Conservation (phyloP, 2,113 vertebrate species). For the Rhabdomys dilectus region DNA sequence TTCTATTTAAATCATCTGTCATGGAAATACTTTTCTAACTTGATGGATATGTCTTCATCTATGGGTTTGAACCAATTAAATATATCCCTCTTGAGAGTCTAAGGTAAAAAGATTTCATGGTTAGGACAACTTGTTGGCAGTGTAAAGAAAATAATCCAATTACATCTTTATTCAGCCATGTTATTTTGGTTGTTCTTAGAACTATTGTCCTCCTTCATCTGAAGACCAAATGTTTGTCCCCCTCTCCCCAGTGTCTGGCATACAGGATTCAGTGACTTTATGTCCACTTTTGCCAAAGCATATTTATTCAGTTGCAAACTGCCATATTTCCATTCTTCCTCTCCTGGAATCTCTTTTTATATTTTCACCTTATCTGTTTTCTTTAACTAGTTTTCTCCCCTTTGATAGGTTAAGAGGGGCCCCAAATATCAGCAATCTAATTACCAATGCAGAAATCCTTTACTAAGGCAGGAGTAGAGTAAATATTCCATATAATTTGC, state of each 20-base stretch:
- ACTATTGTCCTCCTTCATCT: neutral
- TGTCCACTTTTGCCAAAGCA: neutral
- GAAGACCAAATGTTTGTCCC: neutral
- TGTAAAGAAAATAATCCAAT: neutral
- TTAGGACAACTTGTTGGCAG: neutral
- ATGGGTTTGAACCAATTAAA: neutral
- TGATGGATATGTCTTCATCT: neutral
- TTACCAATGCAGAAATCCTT: constrained; percentile 36
- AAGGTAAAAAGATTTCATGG: neutral
- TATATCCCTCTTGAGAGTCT: neutral
- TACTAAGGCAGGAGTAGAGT: neutral
- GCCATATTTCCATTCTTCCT: constrained; percentile 1
- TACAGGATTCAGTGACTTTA: neutral
- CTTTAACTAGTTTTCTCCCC: neutral
- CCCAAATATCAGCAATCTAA: neutral
- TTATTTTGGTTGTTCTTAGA: constrained; percentile 19
- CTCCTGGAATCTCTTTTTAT: neutral
- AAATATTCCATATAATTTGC: constrained; percentile 9
- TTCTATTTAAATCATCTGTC: neutral
- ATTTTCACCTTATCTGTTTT: neutral
- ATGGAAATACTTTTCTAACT: constrained; percentile 12
- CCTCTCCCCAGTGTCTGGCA: neutral
- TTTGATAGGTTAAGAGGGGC: constrained; percentile 4
- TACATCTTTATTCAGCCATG: neutral
- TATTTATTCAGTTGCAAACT: constrained; percentile 17